These are phyloP conservation scores for Cheumatopsyche charites DNA, from an alignment of 1,140 invertebrate genomes.

Conservation along the genomic window DNA sequence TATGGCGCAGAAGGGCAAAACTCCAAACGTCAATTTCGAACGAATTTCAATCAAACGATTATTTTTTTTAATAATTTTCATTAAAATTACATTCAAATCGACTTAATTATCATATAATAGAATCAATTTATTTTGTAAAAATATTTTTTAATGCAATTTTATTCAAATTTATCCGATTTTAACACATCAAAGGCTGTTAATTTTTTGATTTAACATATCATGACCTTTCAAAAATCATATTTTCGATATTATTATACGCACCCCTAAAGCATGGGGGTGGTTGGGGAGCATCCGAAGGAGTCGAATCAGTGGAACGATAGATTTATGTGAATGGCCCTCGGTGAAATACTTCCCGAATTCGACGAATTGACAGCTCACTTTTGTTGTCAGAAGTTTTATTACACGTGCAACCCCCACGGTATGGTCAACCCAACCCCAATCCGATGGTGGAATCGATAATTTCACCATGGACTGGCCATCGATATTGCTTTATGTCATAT, in stretches of 20 bases:
- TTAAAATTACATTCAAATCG: no score
- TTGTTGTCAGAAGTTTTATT: conserved; percentile 50
- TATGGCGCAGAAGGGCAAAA: no score
- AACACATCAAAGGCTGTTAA: no score
- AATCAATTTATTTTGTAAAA: no score
- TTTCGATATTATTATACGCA: neutral
- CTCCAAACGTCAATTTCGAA: neutral
- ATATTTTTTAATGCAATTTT: no score
- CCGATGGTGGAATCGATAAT: conserved; percentile 44
- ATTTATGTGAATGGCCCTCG: conserved; percentile 47
- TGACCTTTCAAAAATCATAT: no score
- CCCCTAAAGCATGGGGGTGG: neutral
- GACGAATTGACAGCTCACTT: conserved; percentile 50
- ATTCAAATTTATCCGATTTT: no score
- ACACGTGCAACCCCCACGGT: conserved; percentile 40
- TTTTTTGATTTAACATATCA: no score
- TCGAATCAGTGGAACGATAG: conserved; percentile 35
- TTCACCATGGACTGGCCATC: neutral
- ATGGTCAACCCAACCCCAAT: conserved; percentile 7
- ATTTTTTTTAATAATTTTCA: no score
- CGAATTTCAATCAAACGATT: neutral
- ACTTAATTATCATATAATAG: no score
- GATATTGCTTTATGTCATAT: conserved; percentile 32
- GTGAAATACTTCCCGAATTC: conserved; percentile 48
- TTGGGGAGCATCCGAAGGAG: conserved; percentile 13